phyloP scores from a whole-genome alignment of 2,888 invertebrate species.

The Nowickia ferox region DNA sequence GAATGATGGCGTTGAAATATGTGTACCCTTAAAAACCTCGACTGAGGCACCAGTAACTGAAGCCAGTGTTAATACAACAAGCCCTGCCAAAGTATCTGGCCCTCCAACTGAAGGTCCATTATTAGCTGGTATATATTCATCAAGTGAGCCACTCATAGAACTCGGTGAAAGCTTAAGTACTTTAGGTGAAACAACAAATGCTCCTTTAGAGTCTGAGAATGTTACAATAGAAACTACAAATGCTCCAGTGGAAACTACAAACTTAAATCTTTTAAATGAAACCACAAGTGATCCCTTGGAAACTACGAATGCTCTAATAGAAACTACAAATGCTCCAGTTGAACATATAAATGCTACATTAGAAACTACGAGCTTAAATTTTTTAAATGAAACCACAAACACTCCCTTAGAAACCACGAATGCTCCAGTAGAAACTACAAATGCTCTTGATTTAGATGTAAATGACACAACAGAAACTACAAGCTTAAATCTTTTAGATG shows the following conservation, averaged over 20 bases:
- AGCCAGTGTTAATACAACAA: constrained; percentile 35
- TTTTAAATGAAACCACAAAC: neutral
- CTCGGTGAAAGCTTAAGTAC: neutral
- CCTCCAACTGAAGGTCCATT: constrained; percentile 31
- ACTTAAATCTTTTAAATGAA: no score
- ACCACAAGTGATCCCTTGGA: neutral
- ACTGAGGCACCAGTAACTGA: constrained; percentile 68
- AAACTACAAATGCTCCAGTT: neutral
- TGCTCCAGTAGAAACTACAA: constrained; percentile 19
- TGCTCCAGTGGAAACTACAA: constrained; percentile 15
- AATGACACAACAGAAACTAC: no score
- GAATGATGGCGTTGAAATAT: constrained; percentile 79
- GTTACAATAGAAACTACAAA: constrained; percentile 5
- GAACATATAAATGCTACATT: neutral
- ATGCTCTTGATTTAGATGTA: no score
- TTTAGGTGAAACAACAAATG: neutral
- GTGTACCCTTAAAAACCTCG: constrained; percentile 76
- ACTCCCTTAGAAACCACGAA: constrained; percentile 40
- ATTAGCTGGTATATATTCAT: neutral
- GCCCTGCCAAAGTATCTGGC: neutral
- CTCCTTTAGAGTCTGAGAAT: constrained; percentile 5
- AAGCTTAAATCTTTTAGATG: no score
- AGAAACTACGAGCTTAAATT: neutral
- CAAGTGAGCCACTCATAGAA: constrained; percentile 5
- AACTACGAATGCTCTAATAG: neutral